Evolutionary conservation across 2,888 invertebrate species (phyloP), one percentile per base, ranked within the genome.

Genomic region (Nipponacmea schrenckii): DNA sequence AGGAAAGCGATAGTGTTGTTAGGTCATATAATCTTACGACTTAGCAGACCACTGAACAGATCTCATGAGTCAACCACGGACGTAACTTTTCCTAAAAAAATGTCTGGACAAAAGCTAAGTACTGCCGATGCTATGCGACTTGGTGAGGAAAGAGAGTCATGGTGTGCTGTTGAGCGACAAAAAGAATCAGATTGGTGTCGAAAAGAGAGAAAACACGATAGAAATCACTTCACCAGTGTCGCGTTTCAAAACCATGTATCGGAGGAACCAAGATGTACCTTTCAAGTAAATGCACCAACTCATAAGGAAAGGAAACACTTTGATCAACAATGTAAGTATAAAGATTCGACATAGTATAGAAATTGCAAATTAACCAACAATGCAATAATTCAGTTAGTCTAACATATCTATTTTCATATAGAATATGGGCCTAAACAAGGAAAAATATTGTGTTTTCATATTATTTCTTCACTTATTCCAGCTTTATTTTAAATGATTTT

Each of bases 171-270:
- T 27, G 87, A 86, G 69, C 74, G 77, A 77, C 81, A 81, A 74
- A 86, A 86, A 72, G 86, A 86, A 71, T 81, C 85, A 67, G 83
- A 77, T 69, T 87, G 84, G 84, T 83, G 84, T 72, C 76, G 86
- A 48, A 81, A 82, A 63, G 76, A 79, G 39, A 73, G 86, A 48
- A 76, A 79, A 71, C 86, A 86, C 72, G 70, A 75, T 64, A 71
- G 77, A 44, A 66, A 77, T 14, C 80, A 81, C 44, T 78, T 83
- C 67, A 71, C 68, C 12, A 84, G 83, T 71, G 74, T 78, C 0
- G 80, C 79, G 20, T 84, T 84, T 72, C 75, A 79, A n/a, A 67
- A 71, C 17, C 77, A 78, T n/a, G 65, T 64, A 20, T 79, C 80
- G 17, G 75, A 69, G 26, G 81, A 83, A 27, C 78, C 79, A 67